These are phyloP conservation scores for Coluber constrictor DNA, from an alignment of 2,797 vertebrate genomes.

Conservation along the genomic window DNA sequence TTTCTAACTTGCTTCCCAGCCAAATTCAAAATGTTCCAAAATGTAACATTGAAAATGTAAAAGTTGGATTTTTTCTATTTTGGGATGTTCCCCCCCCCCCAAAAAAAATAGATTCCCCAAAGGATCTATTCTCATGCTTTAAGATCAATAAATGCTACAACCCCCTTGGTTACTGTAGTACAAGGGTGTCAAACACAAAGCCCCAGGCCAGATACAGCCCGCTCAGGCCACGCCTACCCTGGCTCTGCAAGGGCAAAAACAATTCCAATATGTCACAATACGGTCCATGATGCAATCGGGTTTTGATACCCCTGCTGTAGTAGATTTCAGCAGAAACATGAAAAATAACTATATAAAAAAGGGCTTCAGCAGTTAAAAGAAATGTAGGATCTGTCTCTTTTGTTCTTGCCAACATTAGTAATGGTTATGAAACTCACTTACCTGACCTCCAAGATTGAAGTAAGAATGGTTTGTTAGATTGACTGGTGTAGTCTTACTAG, in stretches of 20 bases:
- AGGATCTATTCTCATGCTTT: background rate
- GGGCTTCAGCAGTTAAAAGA: background rate
- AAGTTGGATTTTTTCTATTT: background rate
- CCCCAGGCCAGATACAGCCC: no score
- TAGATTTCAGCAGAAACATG: background rate
- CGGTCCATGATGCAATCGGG: no score
- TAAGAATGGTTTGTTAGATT: constrained; percentile 93
- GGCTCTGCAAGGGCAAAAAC: no score
- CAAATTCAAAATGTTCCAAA: background rate
- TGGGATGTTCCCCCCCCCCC: background rate
- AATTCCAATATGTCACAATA: no score
- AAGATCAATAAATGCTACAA: background rate
- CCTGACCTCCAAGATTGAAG: constrained; percentile 93
- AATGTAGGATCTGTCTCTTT: background rate
- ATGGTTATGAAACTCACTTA: constrained; percentile 54
- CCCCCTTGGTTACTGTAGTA: background rate
- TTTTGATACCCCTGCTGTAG: background rate
- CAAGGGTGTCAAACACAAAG: no score
- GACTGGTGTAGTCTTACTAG: constrained; percentile 83
- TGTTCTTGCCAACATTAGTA: background rate
- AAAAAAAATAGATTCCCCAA: background rate
- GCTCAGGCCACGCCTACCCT: no score
- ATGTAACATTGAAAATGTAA: background rate
- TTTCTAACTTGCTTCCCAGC: background rate
- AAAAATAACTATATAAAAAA: background rate